phyloP scores from a whole-genome alignment of 2,888 invertebrate genomes.

The Amblyjoppa fuscipennis region DNA sequence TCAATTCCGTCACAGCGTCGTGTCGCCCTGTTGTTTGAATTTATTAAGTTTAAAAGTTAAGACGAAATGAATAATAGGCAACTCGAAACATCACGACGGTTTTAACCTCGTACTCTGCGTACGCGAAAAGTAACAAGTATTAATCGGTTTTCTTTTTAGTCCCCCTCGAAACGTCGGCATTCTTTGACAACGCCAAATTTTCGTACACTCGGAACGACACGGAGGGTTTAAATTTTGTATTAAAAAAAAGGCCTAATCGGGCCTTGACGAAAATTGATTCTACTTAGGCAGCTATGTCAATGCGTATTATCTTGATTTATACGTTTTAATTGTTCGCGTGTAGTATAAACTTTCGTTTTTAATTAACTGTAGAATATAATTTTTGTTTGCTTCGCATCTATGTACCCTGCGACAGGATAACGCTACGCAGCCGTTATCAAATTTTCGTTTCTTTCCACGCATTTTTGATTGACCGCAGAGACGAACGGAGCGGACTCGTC shows the following conservation, averaged over 20 bases:
- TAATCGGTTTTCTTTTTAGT: constrained; percentile 1
- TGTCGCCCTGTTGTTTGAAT: constrained; percentile 45
- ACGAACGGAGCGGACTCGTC: constrained; percentile 37
- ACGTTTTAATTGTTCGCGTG: constrained; percentile 5
- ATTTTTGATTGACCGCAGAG: constrained; percentile 5
- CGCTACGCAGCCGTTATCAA: constrained; percentile 32
- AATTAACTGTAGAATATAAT: no score
- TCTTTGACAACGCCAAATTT: constrained; percentile 16
- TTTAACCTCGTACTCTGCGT: constrained; percentile 2
- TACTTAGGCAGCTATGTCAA: constrained; percentile 31
- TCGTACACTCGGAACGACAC: constrained; percentile 24
- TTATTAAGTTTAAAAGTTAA: constrained; percentile 36
- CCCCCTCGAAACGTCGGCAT: constrained; percentile 2
- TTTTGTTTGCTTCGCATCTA: no score
- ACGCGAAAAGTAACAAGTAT: constrained; percentile 22
- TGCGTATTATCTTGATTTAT: constrained; percentile 47
- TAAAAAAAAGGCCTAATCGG: constrained; percentile 50
- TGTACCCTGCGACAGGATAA: constrained; percentile 1
- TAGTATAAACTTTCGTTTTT: background rate
- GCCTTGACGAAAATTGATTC: constrained; percentile 32
- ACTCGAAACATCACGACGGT: constrained; percentile 6
- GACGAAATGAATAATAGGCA: constrained; percentile 21
- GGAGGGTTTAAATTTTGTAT: background rate
- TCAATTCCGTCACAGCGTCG: constrained; percentile 53
- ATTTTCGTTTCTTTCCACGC: background rate